phyloP scores from a whole-genome alignment of 2,797 vertebrate species.

The Setipinna tenuifilis region DNA sequence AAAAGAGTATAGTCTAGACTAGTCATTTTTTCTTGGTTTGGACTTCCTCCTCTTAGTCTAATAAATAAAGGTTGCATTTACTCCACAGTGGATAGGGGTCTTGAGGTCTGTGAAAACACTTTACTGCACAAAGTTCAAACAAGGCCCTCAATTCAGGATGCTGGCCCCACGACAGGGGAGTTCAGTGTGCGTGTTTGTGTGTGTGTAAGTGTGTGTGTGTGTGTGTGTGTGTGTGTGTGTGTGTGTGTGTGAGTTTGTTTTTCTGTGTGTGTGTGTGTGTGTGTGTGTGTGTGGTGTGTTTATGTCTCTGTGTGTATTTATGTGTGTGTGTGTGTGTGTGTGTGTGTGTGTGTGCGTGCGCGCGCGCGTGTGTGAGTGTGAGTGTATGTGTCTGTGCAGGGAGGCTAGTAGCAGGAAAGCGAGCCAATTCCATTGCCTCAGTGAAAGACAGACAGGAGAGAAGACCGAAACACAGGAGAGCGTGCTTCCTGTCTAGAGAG shows the following conservation, averaged over 20 bases:
- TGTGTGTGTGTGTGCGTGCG: too few relatives aligned
- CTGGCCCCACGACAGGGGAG: not conserved
- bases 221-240: too few relatives aligned
- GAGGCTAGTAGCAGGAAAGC: not conserved
- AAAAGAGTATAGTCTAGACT: not conserved
- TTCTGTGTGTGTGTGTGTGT: too few relatives aligned
- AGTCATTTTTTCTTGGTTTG: not conserved
- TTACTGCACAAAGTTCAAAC: slow-evolving; percentile 11
- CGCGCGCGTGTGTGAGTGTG: too few relatives aligned
- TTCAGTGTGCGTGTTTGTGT: not conserved
- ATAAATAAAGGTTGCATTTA: not conserved
- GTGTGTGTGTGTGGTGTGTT: too few relatives aligned
- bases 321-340: too few relatives aligned
- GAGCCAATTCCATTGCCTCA: not conserved
- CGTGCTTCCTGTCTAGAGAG: not conserved
- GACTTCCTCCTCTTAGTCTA: not conserved
- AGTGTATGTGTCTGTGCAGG: not conserved
- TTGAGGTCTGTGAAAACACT: slow-evolving; percentile 8
- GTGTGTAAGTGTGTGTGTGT: not conserved
- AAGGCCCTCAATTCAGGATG: not conserved
- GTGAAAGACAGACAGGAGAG: not conserved
- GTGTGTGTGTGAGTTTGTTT: too few relatives aligned
- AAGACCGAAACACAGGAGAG: not conserved
- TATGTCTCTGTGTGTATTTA: too few relatives aligned
- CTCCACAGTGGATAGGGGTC: not conserved